These are phyloP conservation scores for Clanis bilineata DNA, from an alignment of 2,888 invertebrate genomes.

Conservation along the genomic window DNA sequence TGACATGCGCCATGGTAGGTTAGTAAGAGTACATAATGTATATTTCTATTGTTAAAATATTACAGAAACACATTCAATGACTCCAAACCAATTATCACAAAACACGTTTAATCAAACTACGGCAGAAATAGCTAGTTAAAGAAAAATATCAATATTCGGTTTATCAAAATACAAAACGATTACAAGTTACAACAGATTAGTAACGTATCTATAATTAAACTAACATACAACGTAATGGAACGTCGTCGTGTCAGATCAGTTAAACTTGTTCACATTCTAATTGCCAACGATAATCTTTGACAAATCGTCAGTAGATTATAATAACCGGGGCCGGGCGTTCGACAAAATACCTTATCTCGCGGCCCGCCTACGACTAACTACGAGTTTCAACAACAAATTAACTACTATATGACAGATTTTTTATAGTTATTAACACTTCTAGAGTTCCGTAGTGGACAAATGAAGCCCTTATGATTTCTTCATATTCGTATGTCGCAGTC, in stretches of 20 bases:
- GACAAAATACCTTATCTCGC: conserved; percentile 4
- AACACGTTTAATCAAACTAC: neutral
- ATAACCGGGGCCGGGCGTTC: conserved; percentile 13
- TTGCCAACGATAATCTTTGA: conserved; percentile 14
- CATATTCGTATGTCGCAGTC: too few species aligned
- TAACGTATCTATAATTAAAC: neutral
- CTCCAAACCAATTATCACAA: too few species aligned
- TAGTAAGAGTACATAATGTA: too few species aligned
- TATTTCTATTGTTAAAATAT: too few species aligned
- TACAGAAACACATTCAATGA: too few species aligned
- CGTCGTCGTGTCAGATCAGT: neutral
- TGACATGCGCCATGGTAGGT: too few species aligned
- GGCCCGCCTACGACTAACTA: conserved; percentile 23
- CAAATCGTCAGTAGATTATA: conserved; percentile 11
- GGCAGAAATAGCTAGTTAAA: neutral
- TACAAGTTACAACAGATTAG: neutral
- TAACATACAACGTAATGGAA: neutral
- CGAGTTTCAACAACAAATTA: conserved; percentile 44
- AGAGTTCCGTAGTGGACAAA: too few species aligned
- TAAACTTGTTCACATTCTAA: conserved; percentile 1
- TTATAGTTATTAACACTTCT: conserved; percentile 34
- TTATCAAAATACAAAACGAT: neutral
- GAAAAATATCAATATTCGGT: neutral
- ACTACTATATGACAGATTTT: conserved; percentile 12
- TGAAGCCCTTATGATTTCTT: too few species aligned